Base-by-base conservation (phyloP, 2,797 vertebrate species). In the Esox lucius region DNA sequence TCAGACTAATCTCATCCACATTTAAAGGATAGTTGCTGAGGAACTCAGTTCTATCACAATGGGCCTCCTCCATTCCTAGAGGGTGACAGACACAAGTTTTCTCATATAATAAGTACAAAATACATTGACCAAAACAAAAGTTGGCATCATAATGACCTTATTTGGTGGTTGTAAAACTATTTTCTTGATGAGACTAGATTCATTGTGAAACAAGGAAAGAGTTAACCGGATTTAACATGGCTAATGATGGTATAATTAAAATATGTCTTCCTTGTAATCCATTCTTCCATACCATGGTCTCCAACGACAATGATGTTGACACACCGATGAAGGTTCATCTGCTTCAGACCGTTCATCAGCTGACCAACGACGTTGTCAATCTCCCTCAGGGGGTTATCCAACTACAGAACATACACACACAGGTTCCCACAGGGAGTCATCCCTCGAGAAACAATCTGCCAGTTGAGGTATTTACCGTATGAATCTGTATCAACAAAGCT, bases 301-400 rank as follows among this genome's bases (percentile, higher is more conserved):
- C 97, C 97, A 8, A 99, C 97, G 71, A 99, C 91, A 88, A 99
- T 96, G 89, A 99, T 91, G 62, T 99, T 98, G 72, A 97, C 95
- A 81, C 98, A 99, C 73, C 96, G 95, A 76, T 99, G 97, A 9
- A 99, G 93, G 78, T 96, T 96, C 91, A 98, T 88, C 80, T 99
- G 98, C 81, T 99, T 99, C 84, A 99, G 88, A 0, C 98, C 98
- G 51, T 98, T 97, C 98, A 99, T 96, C 84, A 99, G 88, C 46
- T 99, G 97, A 49, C 98, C 98, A 16, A 99, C 95, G 74, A 95
- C 93, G 90, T 94, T 96, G 83, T 99, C 98, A 39, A 98, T 96
- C 78, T 97, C 96, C 75, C 92, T 95, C 84, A 99, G 89, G 31
- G 96, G 95, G 86, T 96, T 96, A 79, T 95, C 95, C 93, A 99